Conservation (phyloP, 2,797 vertebrate species). For the Liasis olivaceus region DNA sequence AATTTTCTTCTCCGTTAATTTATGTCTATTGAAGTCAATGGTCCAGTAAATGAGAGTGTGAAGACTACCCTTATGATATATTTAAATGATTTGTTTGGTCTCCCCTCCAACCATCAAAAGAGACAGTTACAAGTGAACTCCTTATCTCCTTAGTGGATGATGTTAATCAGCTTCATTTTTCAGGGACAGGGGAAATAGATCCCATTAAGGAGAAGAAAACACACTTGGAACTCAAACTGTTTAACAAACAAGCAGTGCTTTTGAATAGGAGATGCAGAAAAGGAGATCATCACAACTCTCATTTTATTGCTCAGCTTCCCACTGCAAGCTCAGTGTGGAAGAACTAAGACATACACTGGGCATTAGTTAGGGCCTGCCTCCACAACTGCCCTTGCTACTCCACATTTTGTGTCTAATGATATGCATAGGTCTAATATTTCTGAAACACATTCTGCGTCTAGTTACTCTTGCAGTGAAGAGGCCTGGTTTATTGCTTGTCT, state of each 20-base stretch:
- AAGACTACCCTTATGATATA: background rate
- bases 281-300: background rate
- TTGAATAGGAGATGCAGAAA: background rate
- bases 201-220: background rate
- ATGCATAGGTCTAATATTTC: background rate
- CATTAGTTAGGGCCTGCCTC: background rate
- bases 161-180: background rate
- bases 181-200: background rate
- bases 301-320: background rate
- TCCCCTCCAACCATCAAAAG: background rate
- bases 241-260: background rate
- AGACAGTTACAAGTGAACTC: background rate
- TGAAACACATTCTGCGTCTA: background rate
- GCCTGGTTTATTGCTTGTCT: background rate
- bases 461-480: background rate
- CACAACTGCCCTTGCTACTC: background rate
- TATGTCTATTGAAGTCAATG: background rate
- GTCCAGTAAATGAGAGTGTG: background rate
- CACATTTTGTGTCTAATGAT: background rate
- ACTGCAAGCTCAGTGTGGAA: background rate
- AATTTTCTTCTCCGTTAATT: background rate
- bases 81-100: background rate
- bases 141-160: background rate
- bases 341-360: background rate
- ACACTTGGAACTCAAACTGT: background rate